phyloP scores from a whole-genome alignment of 2,797 vertebrate genomes.

The Apogon hyalosoma region DNA sequence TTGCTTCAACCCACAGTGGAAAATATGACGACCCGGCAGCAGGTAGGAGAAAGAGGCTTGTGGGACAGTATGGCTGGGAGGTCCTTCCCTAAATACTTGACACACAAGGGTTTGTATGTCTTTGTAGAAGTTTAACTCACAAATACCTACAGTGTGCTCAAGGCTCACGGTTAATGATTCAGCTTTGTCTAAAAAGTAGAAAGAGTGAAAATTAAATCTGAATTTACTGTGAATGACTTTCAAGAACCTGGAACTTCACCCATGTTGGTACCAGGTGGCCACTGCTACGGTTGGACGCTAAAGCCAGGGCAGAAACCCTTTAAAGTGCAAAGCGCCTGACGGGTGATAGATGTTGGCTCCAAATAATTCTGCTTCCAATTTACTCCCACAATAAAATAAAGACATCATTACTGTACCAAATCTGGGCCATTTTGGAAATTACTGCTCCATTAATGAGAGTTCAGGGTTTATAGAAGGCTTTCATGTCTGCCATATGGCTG shows the following conservation, averaged over 20 bases:
- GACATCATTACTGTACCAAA: too few species aligned
- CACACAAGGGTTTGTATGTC: slow-evolving; percentile 32
- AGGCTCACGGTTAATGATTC: slow-evolving; percentile 16
- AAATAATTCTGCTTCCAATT: too few species aligned
- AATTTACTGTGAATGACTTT: neutral
- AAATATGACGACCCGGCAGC: slow-evolving; percentile 73
- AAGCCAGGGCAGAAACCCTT: too few species aligned
- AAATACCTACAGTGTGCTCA: neutral
- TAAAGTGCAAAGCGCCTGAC: too few species aligned
- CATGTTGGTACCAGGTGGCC: slow-evolving; percentile 10
- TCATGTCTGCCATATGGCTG: too few species aligned
- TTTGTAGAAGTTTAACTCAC: slow-evolving; percentile 14
- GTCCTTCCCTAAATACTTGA: slow-evolving; percentile 36
- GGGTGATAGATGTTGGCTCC: too few species aligned
- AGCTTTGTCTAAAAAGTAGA: slow-evolving; percentile 11
- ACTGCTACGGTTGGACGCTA: too few species aligned
- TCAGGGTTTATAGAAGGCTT: too few species aligned
- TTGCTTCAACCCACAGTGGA: slow-evolving; percentile 76
- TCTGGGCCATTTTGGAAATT: too few species aligned
- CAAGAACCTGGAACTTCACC: neutral
- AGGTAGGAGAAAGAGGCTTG: slow-evolving; percentile 74
- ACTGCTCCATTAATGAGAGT: too few species aligned
- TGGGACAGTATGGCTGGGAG: slow-evolving; percentile 37
- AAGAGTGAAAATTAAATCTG: neutral
- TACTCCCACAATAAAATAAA: too few species aligned